Evolutionary conservation across 2,797 vertebrate genomes (phyloP), one percentile per base, ranked within the genome.

Genomic region (Chelon labrosus): DNA sequence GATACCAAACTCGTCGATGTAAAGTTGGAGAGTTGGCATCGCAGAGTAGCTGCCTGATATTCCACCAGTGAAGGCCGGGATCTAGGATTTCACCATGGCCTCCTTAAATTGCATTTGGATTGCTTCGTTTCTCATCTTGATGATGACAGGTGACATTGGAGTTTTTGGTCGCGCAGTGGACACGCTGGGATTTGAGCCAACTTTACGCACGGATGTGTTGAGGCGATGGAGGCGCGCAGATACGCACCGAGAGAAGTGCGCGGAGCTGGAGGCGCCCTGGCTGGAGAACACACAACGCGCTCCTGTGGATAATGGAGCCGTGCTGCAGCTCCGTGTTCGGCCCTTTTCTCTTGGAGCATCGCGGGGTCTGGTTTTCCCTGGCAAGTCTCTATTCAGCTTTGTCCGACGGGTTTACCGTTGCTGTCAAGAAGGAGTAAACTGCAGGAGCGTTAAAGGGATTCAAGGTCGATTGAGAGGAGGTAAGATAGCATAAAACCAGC

Each of bases 331-430:
- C 35, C 90, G 75, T 0, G 78, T 92, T 2, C 78, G 89, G 8
- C 87, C 90, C 0, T 80, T 88, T 44, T n/a, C 75, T 1, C 54
- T 75, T 0, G 75, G 79, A 2, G 60, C 64, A 14, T 72, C 91
- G 0, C 84, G 52, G 0, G 89, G 88, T 20, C 57, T 58, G 1
- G 84, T 95, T 5, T 96, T 95, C 64, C 95, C 95, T 0, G 94
- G 92, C 35, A 92, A 90, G 35, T 65, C 89, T 10, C 94, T 96
- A 0, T 94, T 95, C 77, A 85, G 72, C 65, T 95, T 94, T 44
- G 79, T 95, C 4, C 86, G 92, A 17, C 80, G 90, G 46, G 87
- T 95, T 62, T 96, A 96, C 83, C 92, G 73, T 12, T 96, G 96
- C 90, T 96, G 95, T 89, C 93, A 92, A 74, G 77, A 85, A 37